Percentiles rank a stretch among this genome's conserved stretches.
These are phyloP conservation scores for Pterocles gutturalis DNA, from an alignment of 2,113 vertebrate species.

Conservation along the genomic window DNA sequence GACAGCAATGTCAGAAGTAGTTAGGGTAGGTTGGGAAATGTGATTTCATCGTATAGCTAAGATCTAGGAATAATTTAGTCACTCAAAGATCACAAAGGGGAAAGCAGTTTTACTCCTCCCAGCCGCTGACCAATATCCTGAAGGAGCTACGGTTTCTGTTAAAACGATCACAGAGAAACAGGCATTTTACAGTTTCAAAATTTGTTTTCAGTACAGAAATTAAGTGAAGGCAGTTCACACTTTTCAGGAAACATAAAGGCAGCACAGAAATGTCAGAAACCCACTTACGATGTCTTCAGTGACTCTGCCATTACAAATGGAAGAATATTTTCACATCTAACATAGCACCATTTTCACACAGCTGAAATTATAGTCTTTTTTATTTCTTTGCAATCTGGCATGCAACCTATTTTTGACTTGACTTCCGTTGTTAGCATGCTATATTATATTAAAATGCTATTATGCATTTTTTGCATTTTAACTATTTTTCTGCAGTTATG, in stretches of 20 bases:
- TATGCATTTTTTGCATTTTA: background rate
- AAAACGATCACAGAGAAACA: background rate
- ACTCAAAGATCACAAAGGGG: background rate
- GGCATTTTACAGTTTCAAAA: background rate
- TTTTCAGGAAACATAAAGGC: conserved; percentile 58
- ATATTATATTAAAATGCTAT: background rate
- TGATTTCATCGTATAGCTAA: conserved; percentile 7
- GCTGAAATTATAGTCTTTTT: background rate
- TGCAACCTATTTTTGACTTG: background rate
- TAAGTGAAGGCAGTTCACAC: conserved; percentile 11
- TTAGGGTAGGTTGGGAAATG: background rate
- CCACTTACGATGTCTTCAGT: background rate
- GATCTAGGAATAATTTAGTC: conserved; percentile 47
- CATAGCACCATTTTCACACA: background rate
- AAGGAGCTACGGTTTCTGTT: background rate
- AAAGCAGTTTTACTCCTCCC: conserved; percentile 1
- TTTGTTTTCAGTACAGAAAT: background rate
- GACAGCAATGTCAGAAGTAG: background rate
- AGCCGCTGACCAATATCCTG: conserved; percentile 20
- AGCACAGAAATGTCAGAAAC: background rate
- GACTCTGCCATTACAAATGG: background rate
- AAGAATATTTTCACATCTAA: background rate
- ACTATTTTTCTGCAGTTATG: background rate
- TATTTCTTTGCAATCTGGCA: background rate
- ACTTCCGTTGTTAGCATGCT: background rate